Evolutionary conservation across 2,888 invertebrate species (phyloP).

Genomic region (Ophioninae sp.): DNA sequence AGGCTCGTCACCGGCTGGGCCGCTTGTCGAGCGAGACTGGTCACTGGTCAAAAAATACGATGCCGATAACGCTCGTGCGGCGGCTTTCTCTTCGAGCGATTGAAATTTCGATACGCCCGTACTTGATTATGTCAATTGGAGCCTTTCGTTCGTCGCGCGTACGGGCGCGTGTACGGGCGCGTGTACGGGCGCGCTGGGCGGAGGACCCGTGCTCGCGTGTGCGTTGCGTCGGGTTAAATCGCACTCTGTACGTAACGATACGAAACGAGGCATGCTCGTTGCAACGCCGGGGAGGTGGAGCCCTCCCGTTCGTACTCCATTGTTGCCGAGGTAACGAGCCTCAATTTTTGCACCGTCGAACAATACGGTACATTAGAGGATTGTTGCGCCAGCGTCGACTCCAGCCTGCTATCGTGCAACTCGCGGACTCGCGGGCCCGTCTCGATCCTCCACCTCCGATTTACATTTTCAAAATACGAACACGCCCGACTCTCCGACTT

Average conservation of each 20-base stretch:
- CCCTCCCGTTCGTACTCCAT: constrained; percentile 67
- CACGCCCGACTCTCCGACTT: constrained; percentile 53
- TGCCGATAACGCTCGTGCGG: too few relatives aligned
- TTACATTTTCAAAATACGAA: constrained; percentile 70
- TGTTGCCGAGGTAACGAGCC: constrained; percentile 77
- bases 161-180: too few relatives aligned
- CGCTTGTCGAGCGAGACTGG: too few relatives aligned
- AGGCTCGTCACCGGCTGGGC: too few relatives aligned
- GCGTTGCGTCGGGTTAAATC: not conserved
- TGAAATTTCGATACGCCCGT: too few relatives aligned
- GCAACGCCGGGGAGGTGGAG: constrained; percentile 39
- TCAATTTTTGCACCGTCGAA: constrained; percentile 79
- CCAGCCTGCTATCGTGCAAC: constrained; percentile 63
- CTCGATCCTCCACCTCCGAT: constrained; percentile 70
- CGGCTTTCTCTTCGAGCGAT: too few relatives aligned
- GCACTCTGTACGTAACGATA: constrained; percentile 23
- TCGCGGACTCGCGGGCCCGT: constrained; percentile 59
- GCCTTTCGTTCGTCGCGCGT: too few relatives aligned
- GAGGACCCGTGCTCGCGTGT: not conserved
- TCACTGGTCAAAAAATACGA: too few relatives aligned
- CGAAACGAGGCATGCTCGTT: constrained; percentile 46
- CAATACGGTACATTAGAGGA: constrained; percentile 80
- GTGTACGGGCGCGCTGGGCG: too few relatives aligned
- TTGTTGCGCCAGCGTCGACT: constrained; percentile 70
- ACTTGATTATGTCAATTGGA: too few relatives aligned